phyloP scores from a whole-genome alignment of 2,797 vertebrate genomes.

The Dallia pectoralis region DNA sequence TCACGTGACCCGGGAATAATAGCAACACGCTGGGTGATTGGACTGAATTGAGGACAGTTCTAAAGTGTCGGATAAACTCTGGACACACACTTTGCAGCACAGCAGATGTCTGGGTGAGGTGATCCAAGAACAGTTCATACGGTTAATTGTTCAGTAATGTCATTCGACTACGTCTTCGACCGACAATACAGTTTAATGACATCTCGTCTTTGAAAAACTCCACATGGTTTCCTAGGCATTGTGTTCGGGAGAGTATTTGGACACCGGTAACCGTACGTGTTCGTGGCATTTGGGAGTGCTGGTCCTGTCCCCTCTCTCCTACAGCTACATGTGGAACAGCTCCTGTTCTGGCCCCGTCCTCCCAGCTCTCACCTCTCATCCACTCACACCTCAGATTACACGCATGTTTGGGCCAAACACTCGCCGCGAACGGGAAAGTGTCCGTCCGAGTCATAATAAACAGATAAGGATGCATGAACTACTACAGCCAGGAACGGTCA shows the following conservation, averaged over 20 bases:
- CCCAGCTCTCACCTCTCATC: background rate
- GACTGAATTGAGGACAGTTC: background rate
- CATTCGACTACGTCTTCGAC: no score
- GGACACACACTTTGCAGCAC: background rate
- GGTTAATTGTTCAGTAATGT: no score
- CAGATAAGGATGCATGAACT: background rate
- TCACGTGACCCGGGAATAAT: background rate
- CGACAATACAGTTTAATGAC: background rate
- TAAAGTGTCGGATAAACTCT: background rate
- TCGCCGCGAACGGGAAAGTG: background rate
- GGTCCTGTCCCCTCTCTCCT: background rate
- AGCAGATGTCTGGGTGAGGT: background rate
- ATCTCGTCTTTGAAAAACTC: background rate
- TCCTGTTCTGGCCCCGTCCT: background rate
- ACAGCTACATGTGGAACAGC: background rate
- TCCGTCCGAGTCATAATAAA: background rate
- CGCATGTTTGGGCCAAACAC: background rate
- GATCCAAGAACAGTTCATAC: background rate
- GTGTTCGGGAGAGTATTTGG: background rate
- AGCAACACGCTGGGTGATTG: background rate
- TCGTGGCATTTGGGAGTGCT: background rate
- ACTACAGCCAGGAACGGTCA: background rate
- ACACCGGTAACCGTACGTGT: background rate
- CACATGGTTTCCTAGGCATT: background rate
- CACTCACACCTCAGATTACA: constrained; percentile 1